Evolutionary conservation across 2,888 invertebrate species (phyloP).

Genomic region (Caenorhabditis sp.): DNA sequence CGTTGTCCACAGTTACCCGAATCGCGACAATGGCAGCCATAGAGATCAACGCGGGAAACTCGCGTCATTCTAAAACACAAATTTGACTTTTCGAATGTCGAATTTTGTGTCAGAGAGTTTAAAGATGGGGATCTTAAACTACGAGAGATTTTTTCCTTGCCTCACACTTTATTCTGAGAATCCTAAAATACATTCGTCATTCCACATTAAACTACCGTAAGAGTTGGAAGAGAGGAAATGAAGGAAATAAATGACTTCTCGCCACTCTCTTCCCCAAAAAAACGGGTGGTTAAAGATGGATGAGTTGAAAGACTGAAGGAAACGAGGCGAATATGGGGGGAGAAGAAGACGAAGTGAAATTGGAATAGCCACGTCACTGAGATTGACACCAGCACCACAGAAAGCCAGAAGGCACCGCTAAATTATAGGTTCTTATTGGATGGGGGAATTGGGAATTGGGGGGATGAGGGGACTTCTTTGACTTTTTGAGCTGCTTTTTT

Average conservation of each 20-base stretch:
- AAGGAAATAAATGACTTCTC: constrained; percentile 3
- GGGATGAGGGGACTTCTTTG: not conserved
- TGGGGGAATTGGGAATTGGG: not conserved
- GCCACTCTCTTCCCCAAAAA: too few relatives aligned
- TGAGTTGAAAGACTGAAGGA: constrained; percentile 25
- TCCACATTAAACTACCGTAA: constrained; percentile 2
- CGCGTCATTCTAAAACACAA: constrained; percentile 14
- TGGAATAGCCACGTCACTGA: constrained; percentile 37
- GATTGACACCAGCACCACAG: constrained; percentile 19
- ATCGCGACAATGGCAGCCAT: constrained; percentile 10
- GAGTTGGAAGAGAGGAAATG: not conserved
- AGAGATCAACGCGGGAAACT: constrained; percentile 6
- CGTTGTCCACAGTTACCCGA: constrained; percentile 28
- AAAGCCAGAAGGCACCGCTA: constrained; percentile 5
- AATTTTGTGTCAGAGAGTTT: not conserved
- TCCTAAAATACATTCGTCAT: too few relatives aligned
- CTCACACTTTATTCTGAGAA: too few relatives aligned
- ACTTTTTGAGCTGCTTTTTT: not conserved
- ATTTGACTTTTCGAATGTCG: not conserved
- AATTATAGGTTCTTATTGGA: constrained; percentile 29
- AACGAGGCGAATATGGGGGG: not conserved
- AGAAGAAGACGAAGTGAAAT: constrained; percentile 19
- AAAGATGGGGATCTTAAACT: not conserved
- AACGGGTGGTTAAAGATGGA: constrained; percentile 17
- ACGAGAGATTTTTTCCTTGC: too few relatives aligned